A percentile compares a stretch with the other conserved stretches of the same genome.
Conservation (phyloP, 2,797 vertebrate species). For the Ceyx erithaca region DNA sequence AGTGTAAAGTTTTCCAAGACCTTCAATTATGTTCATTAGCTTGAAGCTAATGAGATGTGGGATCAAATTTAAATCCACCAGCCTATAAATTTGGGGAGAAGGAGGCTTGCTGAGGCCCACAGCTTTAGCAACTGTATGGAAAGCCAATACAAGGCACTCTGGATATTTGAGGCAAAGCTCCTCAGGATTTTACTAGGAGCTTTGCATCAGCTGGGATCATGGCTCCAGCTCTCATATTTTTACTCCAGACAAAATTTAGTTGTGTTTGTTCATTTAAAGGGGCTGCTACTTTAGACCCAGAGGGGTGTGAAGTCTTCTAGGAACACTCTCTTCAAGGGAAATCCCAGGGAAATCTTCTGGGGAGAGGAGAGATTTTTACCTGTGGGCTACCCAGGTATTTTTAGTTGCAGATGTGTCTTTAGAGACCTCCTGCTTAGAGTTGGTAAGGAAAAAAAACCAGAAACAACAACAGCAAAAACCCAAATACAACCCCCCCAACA, state of each 20-base stretch:
- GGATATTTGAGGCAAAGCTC: background rate
- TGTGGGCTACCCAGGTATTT: background rate
- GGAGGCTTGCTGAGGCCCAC: background rate
- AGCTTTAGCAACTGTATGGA: background rate
- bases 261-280: background rate
- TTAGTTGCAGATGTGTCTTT: background rate
- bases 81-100: background rate
- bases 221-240: background rate
- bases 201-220: background rate
- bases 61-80: slow-evolving; percentile 19
- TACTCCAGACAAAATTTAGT: background rate
- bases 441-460: background rate
- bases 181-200: background rate
- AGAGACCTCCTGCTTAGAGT: background rate
- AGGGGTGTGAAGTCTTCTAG: background rate
- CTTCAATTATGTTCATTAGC: slow-evolving; percentile 47
- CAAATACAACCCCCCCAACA: too few relatives aligned
- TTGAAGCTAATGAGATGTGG: slow-evolving; percentile 18
- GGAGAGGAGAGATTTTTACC: background rate
- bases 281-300: background rate
- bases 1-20: slow-evolving; percentile 36
- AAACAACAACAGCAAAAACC: background rate
- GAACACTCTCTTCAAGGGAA: background rate
- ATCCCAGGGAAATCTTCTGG: background rate
- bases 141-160: background rate